Evolutionary conservation across 1,140 invertebrate genomes (phyloP), one percentile per base, ranked within the genome.

Genomic region (Leptopilina clavipes): DNA sequence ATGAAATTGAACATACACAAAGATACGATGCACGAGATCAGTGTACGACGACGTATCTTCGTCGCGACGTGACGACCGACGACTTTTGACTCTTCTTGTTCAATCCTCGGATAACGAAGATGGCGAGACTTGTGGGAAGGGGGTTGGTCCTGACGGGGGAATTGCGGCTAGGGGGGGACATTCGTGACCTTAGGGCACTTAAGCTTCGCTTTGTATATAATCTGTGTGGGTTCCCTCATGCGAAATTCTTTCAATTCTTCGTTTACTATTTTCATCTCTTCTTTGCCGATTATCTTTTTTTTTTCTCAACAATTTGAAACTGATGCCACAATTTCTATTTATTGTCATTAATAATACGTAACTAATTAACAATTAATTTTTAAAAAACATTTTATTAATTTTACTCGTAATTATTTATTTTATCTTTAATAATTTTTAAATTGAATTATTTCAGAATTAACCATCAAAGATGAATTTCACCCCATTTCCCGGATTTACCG

Each of bases 401-500:
- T n/a, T n/a, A n/a, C n/a, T n/a, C n/a, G n/a, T n/a, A n/a, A n/a
- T 31, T 31, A 31, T 31, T 31, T 40, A 40, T 40, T 40, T 40
- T 40, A 9, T 40, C 8, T 40, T 40, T 40, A 40, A 40, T 40
- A 40, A 40, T 8, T 40, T 40, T 40, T 9, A 40, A 40, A 40
- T 40, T 40, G 1, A 31, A 31, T 40, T 40, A 19, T 84, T 86
- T 8, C 82, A 86, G 86, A 77, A 76, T 25, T 37, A 52, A 71
- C n/a, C 25, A 3, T 52, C 43, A 65, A 91, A 88, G 74, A 95
- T 95, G 94, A 95, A 94, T 90, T 95, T 94, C 80, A 93, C 93
- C 37, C 93, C 93, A 18, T 94, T 94, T 82, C 91, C 92, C 17
- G 92, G 92, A 22, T 93, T 93, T 43, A 92, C 92, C 73, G 92